phyloP scores from a whole-genome alignment of 1,140 invertebrate genomes.

The Epicauta chinensis region DNA sequence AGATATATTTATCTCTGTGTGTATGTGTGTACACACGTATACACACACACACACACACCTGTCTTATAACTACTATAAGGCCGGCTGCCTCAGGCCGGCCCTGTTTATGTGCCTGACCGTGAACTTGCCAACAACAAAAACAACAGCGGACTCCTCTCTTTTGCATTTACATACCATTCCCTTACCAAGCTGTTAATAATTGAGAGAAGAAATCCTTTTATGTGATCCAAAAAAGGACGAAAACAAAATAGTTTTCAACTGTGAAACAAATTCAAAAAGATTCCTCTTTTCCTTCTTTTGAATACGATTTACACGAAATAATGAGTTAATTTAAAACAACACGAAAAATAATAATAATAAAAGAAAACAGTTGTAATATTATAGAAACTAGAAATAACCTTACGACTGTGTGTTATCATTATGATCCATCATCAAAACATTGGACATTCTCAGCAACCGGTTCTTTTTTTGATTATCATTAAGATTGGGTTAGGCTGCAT shows the following conservation, averaged over 20 bases:
- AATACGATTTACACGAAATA: too few relatives aligned
- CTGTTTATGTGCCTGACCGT: conserved; percentile 27
- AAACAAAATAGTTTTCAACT: too few relatives aligned
- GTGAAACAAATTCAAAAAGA: too few relatives aligned
- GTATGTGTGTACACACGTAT: too few relatives aligned
- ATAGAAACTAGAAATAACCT: too few relatives aligned
- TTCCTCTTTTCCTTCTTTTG: too few relatives aligned
- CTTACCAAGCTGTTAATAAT: conserved; percentile 14
- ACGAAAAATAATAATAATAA: too few relatives aligned
- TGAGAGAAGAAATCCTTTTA: neutral
- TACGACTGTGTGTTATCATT: neutral
- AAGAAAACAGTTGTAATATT: too few relatives aligned
- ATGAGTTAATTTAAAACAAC: too few relatives aligned
- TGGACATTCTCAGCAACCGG: neutral
- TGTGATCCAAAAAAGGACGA: too few relatives aligned
- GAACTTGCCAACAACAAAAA: conserved; percentile 27
- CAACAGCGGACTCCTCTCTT: conserved; percentile 9
- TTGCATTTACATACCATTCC: conserved; percentile 23
- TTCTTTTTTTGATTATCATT: neutral
- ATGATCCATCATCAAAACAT: neutral
- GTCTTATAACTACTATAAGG: conserved; percentile 5
- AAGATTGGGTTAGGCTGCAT: neutral
- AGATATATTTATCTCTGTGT: too few relatives aligned
- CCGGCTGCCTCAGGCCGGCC: conserved; percentile 22
- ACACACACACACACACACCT: conserved; percentile 25